Conservation (phyloP, 2,888 invertebrate species). For the Hylaea fasciaria region DNA sequence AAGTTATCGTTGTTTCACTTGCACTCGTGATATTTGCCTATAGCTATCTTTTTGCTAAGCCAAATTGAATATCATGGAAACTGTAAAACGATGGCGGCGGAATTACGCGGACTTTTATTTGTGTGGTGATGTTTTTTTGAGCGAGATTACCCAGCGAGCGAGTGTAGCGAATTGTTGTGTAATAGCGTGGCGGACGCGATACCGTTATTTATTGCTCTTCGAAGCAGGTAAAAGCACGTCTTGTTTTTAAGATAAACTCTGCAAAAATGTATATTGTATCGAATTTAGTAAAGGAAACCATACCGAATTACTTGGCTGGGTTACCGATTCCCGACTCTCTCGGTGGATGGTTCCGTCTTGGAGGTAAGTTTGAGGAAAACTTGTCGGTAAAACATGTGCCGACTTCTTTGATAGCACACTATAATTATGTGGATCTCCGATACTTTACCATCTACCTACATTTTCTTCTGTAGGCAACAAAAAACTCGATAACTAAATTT, state of each 20-base stretch:
- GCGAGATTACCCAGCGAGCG: background rate
- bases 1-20: background rate
- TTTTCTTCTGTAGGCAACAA: too few relatives aligned
- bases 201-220: constrained; percentile 19
- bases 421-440: too few relatives aligned
- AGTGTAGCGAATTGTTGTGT: constrained; percentile 35
- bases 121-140: constrained; percentile 6
- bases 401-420: too few relatives aligned
- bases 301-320: constrained; percentile 93
- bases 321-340: constrained; percentile 93
- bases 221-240: constrained; percentile 7
- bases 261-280: constrained; percentile 89
- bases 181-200: constrained; percentile 23
- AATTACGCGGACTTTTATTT: background rate
- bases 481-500: too few relatives aligned
- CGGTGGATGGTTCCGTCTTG: constrained; percentile 94
- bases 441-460: too few relatives aligned
- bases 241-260: background rate
- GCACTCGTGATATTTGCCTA: background rate
- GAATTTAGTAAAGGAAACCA: constrained; percentile 89
- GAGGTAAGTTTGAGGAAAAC: constrained; percentile 82
- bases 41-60: background rate
- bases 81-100: too few relatives aligned
- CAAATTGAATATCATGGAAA: too few relatives aligned
- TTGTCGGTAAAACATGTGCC: constrained; percentile 4